These are phyloP conservation scores for Oligia strigilis DNA, from an alignment of 2,888 invertebrate species.

Conservation along the genomic window DNA sequence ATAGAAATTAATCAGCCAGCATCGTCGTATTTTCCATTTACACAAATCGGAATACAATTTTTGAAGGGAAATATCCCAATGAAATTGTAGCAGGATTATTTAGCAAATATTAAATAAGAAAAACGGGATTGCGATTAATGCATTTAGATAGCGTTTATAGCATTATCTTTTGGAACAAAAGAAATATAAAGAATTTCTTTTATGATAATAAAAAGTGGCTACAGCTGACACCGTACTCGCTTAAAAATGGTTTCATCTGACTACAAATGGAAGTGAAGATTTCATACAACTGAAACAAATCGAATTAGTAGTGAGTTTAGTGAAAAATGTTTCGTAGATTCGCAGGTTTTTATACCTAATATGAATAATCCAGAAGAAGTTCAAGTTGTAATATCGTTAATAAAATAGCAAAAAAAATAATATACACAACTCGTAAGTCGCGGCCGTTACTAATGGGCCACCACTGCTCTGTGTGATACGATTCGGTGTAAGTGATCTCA, in stretches of 20 bases:
- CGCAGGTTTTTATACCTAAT: too few species aligned
- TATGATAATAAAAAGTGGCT: constrained; percentile 26
- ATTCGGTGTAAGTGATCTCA: constrained; percentile 56
- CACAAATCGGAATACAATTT: neutral
- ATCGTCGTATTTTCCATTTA: neutral
- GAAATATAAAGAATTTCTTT: constrained; percentile 47
- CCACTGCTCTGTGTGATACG: constrained; percentile 10
- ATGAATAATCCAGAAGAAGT: neutral
- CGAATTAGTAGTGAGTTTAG: neutral
- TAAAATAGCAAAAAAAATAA: too few species aligned
- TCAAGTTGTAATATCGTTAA: neutral
- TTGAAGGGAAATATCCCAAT: neutral
- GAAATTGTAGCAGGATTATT: neutral
- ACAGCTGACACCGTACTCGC: constrained; percentile 42
- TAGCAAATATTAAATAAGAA: neutral
- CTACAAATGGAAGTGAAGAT: neutral
- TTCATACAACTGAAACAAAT: neutral
- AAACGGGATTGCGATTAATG: constrained; percentile 44
- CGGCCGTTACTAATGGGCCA: too few species aligned
- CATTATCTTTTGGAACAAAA: constrained; percentile 45
- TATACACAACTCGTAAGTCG: too few species aligned
- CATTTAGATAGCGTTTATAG: constrained; percentile 37
- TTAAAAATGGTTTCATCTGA: neutral
- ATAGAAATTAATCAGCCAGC: neutral
- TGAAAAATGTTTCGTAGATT: neutral